These are phyloP conservation scores for Acanthaster planci DNA, from an alignment of 35 echinoderm and acorn worm genomes.

Conservation along the genomic window DNA sequence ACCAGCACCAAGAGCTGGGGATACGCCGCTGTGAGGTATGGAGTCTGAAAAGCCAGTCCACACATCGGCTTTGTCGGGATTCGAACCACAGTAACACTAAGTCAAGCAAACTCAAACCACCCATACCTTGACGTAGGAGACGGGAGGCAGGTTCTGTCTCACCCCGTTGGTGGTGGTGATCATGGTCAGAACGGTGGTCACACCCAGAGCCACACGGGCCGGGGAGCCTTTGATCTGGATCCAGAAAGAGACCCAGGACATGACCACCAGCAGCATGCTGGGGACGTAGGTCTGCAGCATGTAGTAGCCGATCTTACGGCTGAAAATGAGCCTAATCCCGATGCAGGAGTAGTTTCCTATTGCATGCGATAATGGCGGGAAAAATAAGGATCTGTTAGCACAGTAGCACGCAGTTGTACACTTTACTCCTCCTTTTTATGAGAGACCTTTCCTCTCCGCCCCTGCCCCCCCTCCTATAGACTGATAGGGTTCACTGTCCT, in stretches of 20 bases:
- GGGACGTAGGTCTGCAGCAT: constrained; percentile 83
- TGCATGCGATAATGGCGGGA: too few species aligned
- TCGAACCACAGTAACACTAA: background rate
- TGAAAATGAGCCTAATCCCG: constrained; percentile 51
- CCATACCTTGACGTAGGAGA: constrained; percentile 80
- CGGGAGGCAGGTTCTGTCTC: constrained; percentile 62
- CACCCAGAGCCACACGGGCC: constrained; percentile 74
- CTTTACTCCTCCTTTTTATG: too few species aligned
- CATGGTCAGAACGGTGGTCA: constrained; percentile 85
- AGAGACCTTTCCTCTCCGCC: too few species aligned
- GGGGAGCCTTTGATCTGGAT: constrained; percentile 72
- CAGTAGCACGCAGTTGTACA: too few species aligned
- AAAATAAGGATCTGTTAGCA: background rate
- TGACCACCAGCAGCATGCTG: constrained; percentile 63
- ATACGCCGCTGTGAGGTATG: too few species aligned
- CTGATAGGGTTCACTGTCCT: too few species aligned
- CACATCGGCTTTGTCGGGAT: background rate
- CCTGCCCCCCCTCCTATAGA: too few species aligned
- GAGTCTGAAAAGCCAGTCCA: background rate
- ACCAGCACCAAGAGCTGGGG: too few species aligned
- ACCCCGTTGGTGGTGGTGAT: constrained; percentile 78
- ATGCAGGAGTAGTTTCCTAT: constrained; percentile 74
- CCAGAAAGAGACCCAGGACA: constrained; percentile 89
- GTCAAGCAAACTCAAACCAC: background rate
- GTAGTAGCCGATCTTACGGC: constrained; percentile 73